Evolutionary conservation across 2,888 invertebrate genomes (phyloP).

Genomic region (Agrotis segetum): DNA sequence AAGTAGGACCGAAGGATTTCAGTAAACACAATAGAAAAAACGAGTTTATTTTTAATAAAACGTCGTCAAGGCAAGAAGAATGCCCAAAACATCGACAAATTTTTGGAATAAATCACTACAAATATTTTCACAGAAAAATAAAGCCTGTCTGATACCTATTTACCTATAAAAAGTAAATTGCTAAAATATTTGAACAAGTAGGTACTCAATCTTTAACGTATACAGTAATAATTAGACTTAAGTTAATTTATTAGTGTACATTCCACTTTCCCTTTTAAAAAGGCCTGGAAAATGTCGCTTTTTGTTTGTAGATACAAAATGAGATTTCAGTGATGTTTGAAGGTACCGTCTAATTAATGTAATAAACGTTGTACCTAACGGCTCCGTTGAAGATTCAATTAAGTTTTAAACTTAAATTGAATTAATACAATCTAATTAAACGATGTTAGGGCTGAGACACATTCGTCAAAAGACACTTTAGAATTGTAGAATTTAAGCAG

Average conservation of each 20-base stretch:
- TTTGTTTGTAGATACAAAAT: slow-evolving; percentile 62
- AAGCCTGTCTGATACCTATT: too few species aligned
- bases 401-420: slow-evolving; percentile 65
- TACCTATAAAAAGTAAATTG: neutral
- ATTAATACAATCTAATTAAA: slow-evolving; percentile 64
- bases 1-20: too few species aligned
- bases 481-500: neutral
- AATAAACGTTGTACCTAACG: slow-evolving; percentile 65
- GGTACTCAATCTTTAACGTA: neutral
- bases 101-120: too few species aligned
- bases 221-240: slow-evolving; percentile 36
- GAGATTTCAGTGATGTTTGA: slow-evolving; percentile 65
- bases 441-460: slow-evolving; percentile 50
- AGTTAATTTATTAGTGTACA: slow-evolving; percentile 46
- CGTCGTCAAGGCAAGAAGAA: neutral
- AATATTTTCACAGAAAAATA: too few species aligned
- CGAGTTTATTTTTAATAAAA: neutral
- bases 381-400: slow-evolving; percentile 64
- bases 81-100: too few species aligned
- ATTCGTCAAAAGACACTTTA: slow-evolving; percentile 42
- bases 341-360: slow-evolving; percentile 67
- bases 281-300: slow-evolving; percentile 44
- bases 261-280: slow-evolving; percentile 46
- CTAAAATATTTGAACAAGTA: neutral
- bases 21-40: neutral